These are phyloP conservation scores for Enteromius afrohamiltoni DNA, from an alignment of 2,797 vertebrate genomes.

Conservation along the genomic window DNA sequence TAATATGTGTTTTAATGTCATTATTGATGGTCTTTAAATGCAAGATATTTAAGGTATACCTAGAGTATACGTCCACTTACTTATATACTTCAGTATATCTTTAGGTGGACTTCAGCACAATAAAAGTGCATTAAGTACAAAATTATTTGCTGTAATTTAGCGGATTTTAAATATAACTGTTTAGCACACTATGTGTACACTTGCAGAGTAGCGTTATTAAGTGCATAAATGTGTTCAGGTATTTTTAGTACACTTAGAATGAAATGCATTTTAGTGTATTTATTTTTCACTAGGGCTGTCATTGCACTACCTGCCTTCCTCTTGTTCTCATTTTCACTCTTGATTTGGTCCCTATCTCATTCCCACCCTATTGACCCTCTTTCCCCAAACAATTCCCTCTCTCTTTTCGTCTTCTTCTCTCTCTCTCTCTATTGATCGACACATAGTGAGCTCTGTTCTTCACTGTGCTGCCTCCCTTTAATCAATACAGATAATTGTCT, in stretches of 20 bases:
- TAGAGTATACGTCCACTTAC: not conserved
- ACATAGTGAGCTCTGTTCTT: conserved; percentile 85
- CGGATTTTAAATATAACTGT: not conserved
- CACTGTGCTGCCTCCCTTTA: conserved; percentile 81
- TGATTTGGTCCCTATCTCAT: conserved; percentile 33
- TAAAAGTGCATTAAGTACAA: not conserved
- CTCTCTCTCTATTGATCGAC: conserved; percentile 80
- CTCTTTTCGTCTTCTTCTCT: conserved; percentile 44
- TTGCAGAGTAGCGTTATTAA: not conserved
- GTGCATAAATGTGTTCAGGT: not conserved
- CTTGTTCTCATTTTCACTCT: conserved; percentile 13
- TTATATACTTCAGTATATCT: not conserved
- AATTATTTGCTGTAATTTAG: not conserved
- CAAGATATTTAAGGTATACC: not conserved
- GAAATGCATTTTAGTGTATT: not conserved
- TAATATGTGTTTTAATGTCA: not conserved
- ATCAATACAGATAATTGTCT: conserved; percentile 88
- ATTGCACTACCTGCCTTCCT: conserved; percentile 60
- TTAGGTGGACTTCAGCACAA: not conserved
- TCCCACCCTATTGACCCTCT: conserved; percentile 46
- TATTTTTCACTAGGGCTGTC: conserved; percentile 8
- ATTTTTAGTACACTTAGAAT: not conserved
- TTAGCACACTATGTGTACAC: not conserved
- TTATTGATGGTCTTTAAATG: not conserved
- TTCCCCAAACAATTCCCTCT: conserved; percentile 46